A percentile compares a stretch with the other conserved stretches of the same genome.
phyloP scores from a whole-genome alignment of 1,140 invertebrate species.

The Cyphomyrmex costatus region DNA sequence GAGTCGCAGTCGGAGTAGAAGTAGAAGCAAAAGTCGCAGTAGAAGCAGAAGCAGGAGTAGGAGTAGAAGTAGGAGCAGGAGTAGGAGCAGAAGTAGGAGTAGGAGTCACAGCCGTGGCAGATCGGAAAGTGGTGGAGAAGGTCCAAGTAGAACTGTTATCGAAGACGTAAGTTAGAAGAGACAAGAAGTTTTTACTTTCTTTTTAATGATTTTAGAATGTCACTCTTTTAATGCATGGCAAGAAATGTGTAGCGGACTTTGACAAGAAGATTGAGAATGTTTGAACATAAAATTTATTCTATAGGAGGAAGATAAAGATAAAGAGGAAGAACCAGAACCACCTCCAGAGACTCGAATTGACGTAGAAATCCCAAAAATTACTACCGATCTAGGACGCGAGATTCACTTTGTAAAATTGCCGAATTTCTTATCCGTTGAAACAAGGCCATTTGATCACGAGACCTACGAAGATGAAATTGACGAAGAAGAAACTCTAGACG shows the following conservation, averaged over 20 bases:
- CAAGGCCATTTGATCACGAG: slow-evolving; percentile 96
- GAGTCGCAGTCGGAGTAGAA: slow-evolving; percentile 80
- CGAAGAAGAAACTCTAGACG: slow-evolving; percentile 99
- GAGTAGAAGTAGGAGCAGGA: slow-evolving; percentile 79
- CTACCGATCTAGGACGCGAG: slow-evolving; percentile 95
- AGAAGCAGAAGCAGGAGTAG: slow-evolving; percentile 81
- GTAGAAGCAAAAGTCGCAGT: slow-evolving; percentile 79
- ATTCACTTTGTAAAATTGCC: slow-evolving; percentile 98
- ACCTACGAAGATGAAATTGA: slow-evolving; percentile 99
- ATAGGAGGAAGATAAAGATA: slow-evolving; percentile 88
- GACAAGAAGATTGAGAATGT: slow-evolving; percentile 34
- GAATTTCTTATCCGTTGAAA: slow-evolving; percentile 97
- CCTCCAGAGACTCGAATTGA: slow-evolving; percentile 97
- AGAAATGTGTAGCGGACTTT: background rate
- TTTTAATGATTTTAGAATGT: background rate
- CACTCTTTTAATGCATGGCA: background rate
- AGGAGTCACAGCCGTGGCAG: slow-evolving; percentile 82
- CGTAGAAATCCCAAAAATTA: slow-evolving; percentile 98
- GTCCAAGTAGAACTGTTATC: slow-evolving; percentile 80
- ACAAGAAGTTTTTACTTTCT: background rate
- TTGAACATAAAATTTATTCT: slow-evolving; percentile 70
- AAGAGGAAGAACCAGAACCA: slow-evolving; percentile 92
- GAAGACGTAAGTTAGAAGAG: slow-evolving; percentile 85
- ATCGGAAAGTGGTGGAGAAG: slow-evolving; percentile 82
- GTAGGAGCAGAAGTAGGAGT: slow-evolving; percentile 79